Evolutionary conservation across 1,140 invertebrate genomes (phyloP), one percentile per base, ranked within the genome.

Genomic region (Liolophura sinensis): DNA sequence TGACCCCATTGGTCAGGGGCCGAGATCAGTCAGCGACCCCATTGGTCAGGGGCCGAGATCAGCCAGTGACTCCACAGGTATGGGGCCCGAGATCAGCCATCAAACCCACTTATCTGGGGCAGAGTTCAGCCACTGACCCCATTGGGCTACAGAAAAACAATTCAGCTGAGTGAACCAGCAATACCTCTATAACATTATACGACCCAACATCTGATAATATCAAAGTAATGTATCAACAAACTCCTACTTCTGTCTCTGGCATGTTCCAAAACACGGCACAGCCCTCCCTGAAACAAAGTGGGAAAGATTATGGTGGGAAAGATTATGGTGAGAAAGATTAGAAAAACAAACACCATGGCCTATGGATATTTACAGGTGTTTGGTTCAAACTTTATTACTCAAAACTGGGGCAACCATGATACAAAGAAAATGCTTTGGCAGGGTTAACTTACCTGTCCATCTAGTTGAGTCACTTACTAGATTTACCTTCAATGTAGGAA

Each of bases 221-320:
- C 18, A 52, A 5, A n/a, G 12, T 24, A n/a, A 52, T 3, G 22
- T 12, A n/a, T 52, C 51, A n/a, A n/a, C 27, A 24, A 52, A 16
- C 27, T 70, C 65, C 64, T 73, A 82, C 83, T 69, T 98, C 95
- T 58, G 92, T 75, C 68, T 95, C 91, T 27, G 90, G 88, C 67
- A 95, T 89, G 85, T 97, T 97, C 96, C 96, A 98, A 82, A 97
- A 91, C 0, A 97, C 92, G 18, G 94, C 89, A 24, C 91, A 90
- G 14, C 94, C 94, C 85, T 97, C 93, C 56, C 92, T 88, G 65
- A 70, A 80, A 73, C 67, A 63, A 68, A 70, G 75, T 72, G 9
- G 3, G 3, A 40, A 40, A 40, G 31, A 40, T 9, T 40, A 40
- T 5, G 31, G 31, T 40, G 31, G 59, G 55, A 67, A 57, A 54